A percentile compares a stretch with the other conserved stretches of the same genome.
These are phyloP conservation scores for Anguilla pacifica DNA, from an alignment of 2,797 vertebrate genomes.

Conservation along the genomic window DNA sequence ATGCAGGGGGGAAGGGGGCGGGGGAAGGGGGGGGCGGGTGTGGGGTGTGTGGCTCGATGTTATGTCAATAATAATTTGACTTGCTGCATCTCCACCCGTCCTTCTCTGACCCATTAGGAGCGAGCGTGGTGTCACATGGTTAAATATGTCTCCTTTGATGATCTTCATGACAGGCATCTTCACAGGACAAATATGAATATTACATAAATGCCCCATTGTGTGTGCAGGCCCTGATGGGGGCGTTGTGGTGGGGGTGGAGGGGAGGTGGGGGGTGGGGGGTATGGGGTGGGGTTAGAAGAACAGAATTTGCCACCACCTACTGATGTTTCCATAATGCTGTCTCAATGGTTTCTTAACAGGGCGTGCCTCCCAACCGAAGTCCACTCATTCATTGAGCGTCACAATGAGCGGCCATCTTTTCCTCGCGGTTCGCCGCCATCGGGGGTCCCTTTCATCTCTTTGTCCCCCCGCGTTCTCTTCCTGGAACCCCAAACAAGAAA, in stretches of 20 bases:
- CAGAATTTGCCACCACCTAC: constrained; percentile 63
- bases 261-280: not conserved
- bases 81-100: constrained; percentile 19
- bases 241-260: not conserved
- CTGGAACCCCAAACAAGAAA: constrained; percentile 73
- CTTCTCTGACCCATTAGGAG: constrained; percentile 21
- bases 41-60: not conserved
- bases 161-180: constrained; percentile 11
- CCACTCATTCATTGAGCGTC: constrained; percentile 79
- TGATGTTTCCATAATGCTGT: constrained; percentile 70
- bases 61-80: constrained; percentile 32
- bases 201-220: constrained; percentile 27
- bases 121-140: constrained; percentile 30
- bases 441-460: constrained; percentile 85
- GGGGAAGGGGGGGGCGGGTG: no score
- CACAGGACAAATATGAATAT: constrained; percentile 39
- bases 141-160: constrained; percentile 32
- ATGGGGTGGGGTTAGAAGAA: constrained; percentile 5
- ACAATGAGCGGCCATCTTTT: constrained; percentile 85
- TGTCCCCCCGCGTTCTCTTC: constrained; percentile 79
- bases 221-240: not conserved
- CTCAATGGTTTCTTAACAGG: constrained; percentile 70
- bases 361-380: constrained; percentile 78
- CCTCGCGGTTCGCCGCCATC: constrained; percentile 86
- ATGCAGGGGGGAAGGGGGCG: not conserved